A percentile compares a stretch with the other conserved stretches of the same genome.
Conservation (phyloP, 2,888 invertebrate genomes). For the Nipponacmea schrenckii region DNA sequence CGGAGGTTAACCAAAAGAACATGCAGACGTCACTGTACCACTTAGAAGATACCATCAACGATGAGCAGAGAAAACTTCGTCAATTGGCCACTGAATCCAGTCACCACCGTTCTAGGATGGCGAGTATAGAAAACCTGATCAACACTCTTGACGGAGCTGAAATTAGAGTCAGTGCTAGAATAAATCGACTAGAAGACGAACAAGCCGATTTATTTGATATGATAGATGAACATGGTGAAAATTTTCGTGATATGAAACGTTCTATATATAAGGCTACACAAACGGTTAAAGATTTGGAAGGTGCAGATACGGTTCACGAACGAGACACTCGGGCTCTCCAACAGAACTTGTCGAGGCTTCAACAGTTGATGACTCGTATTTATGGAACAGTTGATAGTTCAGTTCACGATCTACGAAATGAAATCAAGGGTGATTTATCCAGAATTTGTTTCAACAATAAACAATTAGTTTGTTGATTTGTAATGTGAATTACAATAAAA, state of each 20-base stretch:
- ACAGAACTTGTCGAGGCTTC: background rate
- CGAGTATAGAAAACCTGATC: background rate
- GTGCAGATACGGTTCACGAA: background rate
- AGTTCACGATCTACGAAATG: background rate
- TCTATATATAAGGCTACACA: background rate
- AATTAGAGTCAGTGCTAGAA: background rate
- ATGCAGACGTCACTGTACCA: background rate
- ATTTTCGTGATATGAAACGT: background rate
- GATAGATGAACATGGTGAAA: background rate
- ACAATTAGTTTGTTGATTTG: too few relatives aligned
- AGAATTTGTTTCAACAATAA: slow-evolving; percentile 1
- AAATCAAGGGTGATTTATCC: background rate
- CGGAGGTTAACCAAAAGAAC: background rate
- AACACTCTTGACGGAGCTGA: background rate
- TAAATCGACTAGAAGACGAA: background rate
- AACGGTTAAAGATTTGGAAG: background rate
- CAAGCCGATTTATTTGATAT: background rate
- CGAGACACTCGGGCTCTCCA: background rate
- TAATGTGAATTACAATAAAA: too few relatives aligned
- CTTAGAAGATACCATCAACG: background rate
- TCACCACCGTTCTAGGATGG: background rate
- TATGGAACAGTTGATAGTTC: background rate
- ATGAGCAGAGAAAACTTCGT: background rate
- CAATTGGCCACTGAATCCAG: background rate
- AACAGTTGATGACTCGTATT: background rate